phyloP scores from a whole-genome alignment of 2,113 vertebrate genomes.

The Eurypyga helias region DNA sequence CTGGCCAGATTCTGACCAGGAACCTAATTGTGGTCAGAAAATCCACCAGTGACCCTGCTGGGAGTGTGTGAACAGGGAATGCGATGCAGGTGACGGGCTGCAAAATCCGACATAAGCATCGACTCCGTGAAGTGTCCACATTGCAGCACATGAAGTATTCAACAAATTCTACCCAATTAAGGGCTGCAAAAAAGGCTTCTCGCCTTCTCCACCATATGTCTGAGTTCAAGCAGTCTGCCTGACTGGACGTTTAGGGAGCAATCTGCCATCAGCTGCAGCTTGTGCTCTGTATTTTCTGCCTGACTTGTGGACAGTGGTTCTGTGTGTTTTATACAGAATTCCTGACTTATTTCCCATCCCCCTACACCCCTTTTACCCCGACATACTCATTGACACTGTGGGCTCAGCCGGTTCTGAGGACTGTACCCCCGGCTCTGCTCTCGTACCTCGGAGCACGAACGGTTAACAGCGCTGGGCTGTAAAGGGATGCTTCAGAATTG shows the following conservation, averaged over 20 bases:
- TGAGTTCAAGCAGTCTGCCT: not conserved
- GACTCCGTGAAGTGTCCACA: not conserved
- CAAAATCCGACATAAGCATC: not conserved
- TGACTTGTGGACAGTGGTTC: not conserved
- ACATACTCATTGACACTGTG: accelerated
- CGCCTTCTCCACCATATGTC: accelerated
- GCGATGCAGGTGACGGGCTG: not conserved
- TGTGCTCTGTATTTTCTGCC: not conserved
- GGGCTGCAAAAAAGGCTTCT: not conserved
- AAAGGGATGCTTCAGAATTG: not conserved
- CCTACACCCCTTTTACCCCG: not conserved
- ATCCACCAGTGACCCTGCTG: not conserved
- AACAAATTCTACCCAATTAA: not conserved
- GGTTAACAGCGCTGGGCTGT: not conserved
- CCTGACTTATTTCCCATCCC: not conserved
- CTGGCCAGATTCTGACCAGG: not conserved
- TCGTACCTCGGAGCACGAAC: not conserved
- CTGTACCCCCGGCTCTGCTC: not conserved
- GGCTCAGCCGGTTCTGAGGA: not conserved
- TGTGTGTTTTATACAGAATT: not conserved
- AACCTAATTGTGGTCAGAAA: not conserved
- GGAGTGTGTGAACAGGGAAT: not conserved
- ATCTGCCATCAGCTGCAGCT: not conserved
- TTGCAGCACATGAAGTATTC: not conserved
- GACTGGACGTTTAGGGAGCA: not conserved